Percentiles rank a stretch among this genome's conserved stretches.
Conservation (phyloP, 2,797 vertebrate genomes). For the Falco peregrinus region DNA sequence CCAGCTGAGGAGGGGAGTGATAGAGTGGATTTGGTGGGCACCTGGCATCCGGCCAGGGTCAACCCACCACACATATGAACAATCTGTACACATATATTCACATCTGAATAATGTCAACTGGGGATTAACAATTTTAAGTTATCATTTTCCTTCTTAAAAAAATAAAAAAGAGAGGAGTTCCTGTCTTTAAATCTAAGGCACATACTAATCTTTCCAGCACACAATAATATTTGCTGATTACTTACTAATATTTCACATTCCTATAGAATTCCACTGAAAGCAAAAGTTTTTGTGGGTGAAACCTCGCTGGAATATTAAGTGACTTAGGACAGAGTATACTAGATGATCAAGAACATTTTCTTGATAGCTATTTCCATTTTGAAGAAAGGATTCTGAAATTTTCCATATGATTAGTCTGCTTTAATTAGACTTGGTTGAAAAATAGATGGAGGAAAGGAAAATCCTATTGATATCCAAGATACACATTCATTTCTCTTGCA, state of each 20-base stretch:
- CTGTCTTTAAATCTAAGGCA: background rate
- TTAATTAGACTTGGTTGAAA: background rate
- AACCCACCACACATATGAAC: background rate
- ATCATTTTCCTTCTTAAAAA: background rate
- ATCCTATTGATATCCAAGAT: background rate
- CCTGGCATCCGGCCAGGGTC: background rate
- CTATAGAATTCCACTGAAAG: background rate
- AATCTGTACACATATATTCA: background rate
- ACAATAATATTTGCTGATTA: background rate
- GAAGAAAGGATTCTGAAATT: background rate
- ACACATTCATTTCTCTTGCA: background rate
- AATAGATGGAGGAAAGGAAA: background rate
- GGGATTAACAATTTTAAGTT: background rate
- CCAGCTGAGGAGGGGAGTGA: background rate
- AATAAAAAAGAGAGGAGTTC: background rate
- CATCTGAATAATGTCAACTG: slow-evolving; percentile 18
- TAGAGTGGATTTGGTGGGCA: background rate
- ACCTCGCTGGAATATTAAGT: background rate
- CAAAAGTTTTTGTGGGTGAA: background rate
- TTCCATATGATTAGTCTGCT: background rate
- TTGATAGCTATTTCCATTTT: background rate
- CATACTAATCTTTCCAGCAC: background rate
- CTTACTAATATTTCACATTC: background rate
- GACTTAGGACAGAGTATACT: background rate
- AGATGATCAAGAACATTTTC: background rate